Evolutionary conservation across 2,113 vertebrate genomes (phyloP), one percentile per base, ranked within the genome.

Genomic region (Thomomys bottae): DNA sequence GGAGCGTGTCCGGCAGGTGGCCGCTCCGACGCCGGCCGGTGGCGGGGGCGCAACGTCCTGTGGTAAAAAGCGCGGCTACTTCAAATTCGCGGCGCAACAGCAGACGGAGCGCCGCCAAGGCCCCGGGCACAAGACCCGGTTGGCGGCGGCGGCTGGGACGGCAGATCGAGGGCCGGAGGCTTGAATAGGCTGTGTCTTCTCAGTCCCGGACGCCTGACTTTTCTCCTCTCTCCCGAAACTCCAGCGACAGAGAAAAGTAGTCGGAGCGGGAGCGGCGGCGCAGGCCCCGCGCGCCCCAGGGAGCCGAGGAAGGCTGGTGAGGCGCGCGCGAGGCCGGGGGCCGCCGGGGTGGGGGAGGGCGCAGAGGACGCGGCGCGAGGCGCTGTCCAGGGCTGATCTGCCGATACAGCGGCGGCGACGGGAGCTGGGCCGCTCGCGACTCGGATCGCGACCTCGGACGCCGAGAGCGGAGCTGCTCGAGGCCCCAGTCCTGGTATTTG

Each of bases 331-430:
- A 15, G 49, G 49, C 49, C 15, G 49, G 49, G 49, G 49, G 49
- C 15, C 49, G 87, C 77, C 57, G 40, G 45, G 78, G 45, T 24
- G 88, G 91, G 89, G 97, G 91, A 90, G 86, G 90, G 92, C 89
- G 95, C 93, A 94, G 96, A 89, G 97, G 96, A 95, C 96, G 95
- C 96, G 94, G 93, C 97, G 98, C 98, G 91, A 96, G 97, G 97
- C 97, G 98, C 98, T 99, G 98, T 99, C 98, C 98, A 98, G 98
- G 97, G 98, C 98, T 98, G 98, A 98, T 98, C 85, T 95, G 96
- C 89, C 85, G 95, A 96, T 93, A 89, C 91, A 45, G 95, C 21
- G 90, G 89, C 95, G 90, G 70, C 20, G 94, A 76, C 88, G 73
- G 79, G 80, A 36, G 68, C 89, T 6, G 75, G 82, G 66, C 67